A percentile compares a stretch with the other conserved stretches of the same genome.
Evolutionary conservation across 2,113 vertebrate species (phyloP).

Genomic region (Platysternon megacephalum): DNA sequence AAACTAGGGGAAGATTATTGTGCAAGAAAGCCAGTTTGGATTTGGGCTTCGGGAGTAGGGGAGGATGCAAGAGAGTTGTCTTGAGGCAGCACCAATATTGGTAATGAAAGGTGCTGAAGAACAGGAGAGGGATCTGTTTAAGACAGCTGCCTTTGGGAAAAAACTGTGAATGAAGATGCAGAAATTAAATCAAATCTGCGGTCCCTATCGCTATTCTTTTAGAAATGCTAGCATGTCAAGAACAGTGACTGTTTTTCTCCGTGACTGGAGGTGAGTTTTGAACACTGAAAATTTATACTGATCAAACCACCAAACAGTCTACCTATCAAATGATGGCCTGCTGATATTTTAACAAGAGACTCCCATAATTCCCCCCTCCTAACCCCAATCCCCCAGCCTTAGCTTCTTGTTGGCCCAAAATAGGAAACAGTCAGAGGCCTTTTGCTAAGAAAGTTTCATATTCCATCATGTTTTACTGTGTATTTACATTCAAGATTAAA

Average conservation of each 20-base stretch:
- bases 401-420: neutral
- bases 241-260: neutral
- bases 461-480: neutral
- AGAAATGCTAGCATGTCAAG: neutral
- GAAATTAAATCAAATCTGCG: conserved; percentile 28
- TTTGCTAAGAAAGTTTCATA: neutral
- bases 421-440: neutral
- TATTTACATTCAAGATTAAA: neutral
- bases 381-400: neutral
- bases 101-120: neutral
- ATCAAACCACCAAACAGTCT: neutral
- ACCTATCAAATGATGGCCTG: neutral
- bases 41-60: neutral
- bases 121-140: neutral
- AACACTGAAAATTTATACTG: neutral
- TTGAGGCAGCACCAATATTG: neutral
- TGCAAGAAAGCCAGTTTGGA: neutral
- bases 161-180: conserved; percentile 36
- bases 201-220: neutral
- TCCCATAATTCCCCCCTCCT: neutral
- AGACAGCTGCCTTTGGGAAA: neutral
- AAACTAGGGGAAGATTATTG: neutral
- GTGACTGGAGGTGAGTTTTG: neutral
- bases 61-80: neutral
- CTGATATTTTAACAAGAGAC: neutral